Evolutionary conservation across 2,797 vertebrate genomes (phyloP), one percentile per base, ranked within the genome.

Genomic region (Chlorospingus semifuscus): DNA sequence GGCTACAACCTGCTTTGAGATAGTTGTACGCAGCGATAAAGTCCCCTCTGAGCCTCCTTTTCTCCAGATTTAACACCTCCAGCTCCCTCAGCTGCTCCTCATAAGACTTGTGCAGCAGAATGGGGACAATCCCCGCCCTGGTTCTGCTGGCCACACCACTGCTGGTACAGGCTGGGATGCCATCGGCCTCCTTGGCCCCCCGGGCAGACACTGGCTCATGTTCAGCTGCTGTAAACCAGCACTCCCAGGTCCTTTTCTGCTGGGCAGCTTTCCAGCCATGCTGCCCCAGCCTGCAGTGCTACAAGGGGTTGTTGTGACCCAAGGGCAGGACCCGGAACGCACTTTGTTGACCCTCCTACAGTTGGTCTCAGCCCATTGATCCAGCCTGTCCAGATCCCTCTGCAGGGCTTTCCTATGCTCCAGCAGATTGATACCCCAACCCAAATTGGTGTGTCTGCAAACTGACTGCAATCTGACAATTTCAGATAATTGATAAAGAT

Each of bases 301-400:
- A 37, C n/a, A 27, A 22, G 59, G 50, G 6, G 8, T 26, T 39
- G 6, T 6, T 77, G 57, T 64, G 21, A 50, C 44, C 37, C 37
- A 39, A 12, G 34, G 17, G 18, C 30, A 64, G 57, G 57, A 77
- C 44, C 18, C 0, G 0, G 18, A 20, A 26, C 52, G 57, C 42
- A 32, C 2, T 0, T 10, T 57, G 57, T 26, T 77, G 15, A 30
- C 20, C 21, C 8, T 52, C 8, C 8, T 4, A 12, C 4, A 15
- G 0, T 0, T 41, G 65, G 6, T 11, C 39, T 71, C 6, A 5
- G 26, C 55, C 46, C 55, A 26, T 44, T 0, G 3, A 60, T 22
- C 65, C 65, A 36, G 65, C 7, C 32, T 26, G 17, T 20, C 52
- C 65, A 32, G 30, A 46, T 46, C 34, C 44, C 13, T 71, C 72